phyloP scores from a whole-genome alignment of 2,797 vertebrate species.

The Rhyacichthys aspro region DNA sequence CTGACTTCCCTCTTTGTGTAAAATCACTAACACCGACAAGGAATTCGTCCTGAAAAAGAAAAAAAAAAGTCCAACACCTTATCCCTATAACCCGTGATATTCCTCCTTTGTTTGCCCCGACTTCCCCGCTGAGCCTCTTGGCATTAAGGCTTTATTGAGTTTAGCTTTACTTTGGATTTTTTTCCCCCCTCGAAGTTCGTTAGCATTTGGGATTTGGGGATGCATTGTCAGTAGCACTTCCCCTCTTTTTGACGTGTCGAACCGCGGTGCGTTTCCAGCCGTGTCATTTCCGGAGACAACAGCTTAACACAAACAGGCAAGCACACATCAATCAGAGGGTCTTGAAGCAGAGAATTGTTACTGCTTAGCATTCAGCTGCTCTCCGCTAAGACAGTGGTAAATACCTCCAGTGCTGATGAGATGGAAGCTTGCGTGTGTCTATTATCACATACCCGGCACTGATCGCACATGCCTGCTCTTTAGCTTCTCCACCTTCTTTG shows the following conservation, averaged over 20 bases:
- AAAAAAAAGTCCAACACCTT: constrained; percentile 17
- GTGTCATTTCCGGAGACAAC: constrained; percentile 79
- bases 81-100: constrained; percentile 36
- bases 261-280: constrained; percentile 72
- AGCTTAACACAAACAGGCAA: constrained; percentile 79
- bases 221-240: constrained; percentile 59
- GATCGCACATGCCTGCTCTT: constrained; percentile 55
- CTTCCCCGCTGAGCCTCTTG: constrained; percentile 21
- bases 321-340: constrained; percentile 81
- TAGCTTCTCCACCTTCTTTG: constrained; percentile 40
- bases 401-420: constrained; percentile 67
- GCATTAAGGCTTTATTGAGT: constrained; percentile 44
- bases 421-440: constrained; percentile 47
- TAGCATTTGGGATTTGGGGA: constrained; percentile 64
- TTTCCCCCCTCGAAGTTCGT: constrained; percentile 42
- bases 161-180: constrained; percentile 36
- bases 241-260: constrained; percentile 62
- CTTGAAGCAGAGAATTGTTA: constrained; percentile 74
- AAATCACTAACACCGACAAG: constrained; percentile 33
- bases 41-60: constrained; percentile 37
- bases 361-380: constrained; percentile 74
- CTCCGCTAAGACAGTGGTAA: constrained; percentile 73
- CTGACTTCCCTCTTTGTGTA: constrained; percentile 26
- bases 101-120: constrained; percentile 36
- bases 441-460: constrained; percentile 37